Evolutionary conservation across 2,797 vertebrate species (phyloP), one percentile per base, ranked within the genome.

Genomic region (Furcifer pardalis): DNA sequence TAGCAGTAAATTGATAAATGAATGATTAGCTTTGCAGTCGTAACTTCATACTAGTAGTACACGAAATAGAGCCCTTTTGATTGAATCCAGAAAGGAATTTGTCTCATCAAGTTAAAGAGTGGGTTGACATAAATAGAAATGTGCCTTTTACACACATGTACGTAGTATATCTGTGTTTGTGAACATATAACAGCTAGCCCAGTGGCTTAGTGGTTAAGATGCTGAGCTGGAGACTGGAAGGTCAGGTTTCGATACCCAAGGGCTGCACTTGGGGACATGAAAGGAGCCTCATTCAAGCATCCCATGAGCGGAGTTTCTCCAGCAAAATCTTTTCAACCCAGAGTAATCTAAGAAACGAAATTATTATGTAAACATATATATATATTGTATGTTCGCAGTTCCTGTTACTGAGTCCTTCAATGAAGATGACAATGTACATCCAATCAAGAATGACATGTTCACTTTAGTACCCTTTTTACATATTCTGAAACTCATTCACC

Each of bases 1-100:
- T 83, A 79, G 37, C 82, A 76, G 78, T 87, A 83, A 90, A 85
- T 85, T 93, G 93, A 90, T 87, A 90, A 89, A 88, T 84, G 87
- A 90, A 79, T 83, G 91, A 89, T 89, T 91, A 93, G 88, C 86
- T 30, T 56, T 63, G 83, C 42, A 91, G 85, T 81, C 91, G 76
- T 85, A 84, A 85, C 76, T 76, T 76, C 77, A 85, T 63, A 88
- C 83, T 81, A 82, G 83, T 87, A 56, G 62, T 44, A 42, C 63
- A 69, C 69, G 69, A 77, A 32, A 44, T 44, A 77, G 35, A 69
- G 37, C 35, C 46, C 56, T 8, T 37, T 77, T 56, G 15, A 77
- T 25, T 52, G 71, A 82, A 71, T n/a, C n/a, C 21, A 42, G 17
- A 68, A 69, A 15, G 2, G 68, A 86, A 78, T 82, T 80, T 32